Conservation (phyloP, 2,113 vertebrate genomes). For the Campylomormyrus numenius region DNA sequence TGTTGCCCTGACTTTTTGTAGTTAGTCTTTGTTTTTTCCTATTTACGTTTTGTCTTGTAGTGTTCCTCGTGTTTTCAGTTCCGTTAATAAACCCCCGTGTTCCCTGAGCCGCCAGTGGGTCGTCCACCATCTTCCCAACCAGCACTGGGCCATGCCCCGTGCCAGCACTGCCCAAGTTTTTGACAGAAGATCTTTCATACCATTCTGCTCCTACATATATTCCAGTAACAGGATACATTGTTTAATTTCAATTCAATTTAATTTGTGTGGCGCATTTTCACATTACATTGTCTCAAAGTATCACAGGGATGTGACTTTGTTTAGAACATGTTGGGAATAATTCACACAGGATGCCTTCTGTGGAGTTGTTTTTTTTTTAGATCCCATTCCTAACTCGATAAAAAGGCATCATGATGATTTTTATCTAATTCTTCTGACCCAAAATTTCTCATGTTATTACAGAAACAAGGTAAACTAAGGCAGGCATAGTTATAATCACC, state of each 20-base stretch:
- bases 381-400: neutral
- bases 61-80: too few species aligned
- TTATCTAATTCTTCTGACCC: neutral
- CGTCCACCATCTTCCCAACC: too few species aligned
- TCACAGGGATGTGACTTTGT: neutral
- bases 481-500: neutral
- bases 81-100: too few species aligned
- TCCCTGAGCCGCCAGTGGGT: too few species aligned
- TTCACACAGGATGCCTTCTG: neutral
- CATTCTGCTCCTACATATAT: neutral
- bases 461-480: neutral
- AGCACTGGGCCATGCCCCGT: too few species aligned
- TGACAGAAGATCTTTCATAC: neutral
- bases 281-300: too few species aligned
- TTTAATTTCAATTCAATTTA: too few species aligned
- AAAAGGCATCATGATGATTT: neutral
- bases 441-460: neutral
- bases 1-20: too few species aligned
- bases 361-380: neutral
- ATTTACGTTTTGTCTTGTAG: too few species aligned
- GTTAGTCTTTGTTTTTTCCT: too few species aligned
- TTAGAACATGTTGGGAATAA: neutral
- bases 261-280: too few species aligned
- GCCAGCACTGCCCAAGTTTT: too few species aligned
- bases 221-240: neutral